These are phyloP conservation scores for Caenorhabditis sp. DNA, from an alignment of 2,888 invertebrate genomes.

Conservation along the genomic window DNA sequence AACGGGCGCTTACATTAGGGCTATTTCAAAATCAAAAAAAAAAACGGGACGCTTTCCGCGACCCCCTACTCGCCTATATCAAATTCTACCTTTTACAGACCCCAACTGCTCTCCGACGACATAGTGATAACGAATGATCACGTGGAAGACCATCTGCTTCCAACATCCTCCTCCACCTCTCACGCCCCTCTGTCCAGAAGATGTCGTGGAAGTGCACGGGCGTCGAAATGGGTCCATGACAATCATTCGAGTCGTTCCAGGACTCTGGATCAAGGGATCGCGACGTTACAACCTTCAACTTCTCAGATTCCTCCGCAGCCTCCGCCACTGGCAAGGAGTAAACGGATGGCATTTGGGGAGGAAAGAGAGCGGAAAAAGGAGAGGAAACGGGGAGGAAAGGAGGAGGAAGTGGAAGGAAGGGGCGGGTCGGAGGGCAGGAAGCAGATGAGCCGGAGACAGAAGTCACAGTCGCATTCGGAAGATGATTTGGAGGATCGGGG, in stretches of 20 bases:
- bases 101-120: slow-evolving; percentile 56
- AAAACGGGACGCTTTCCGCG: too few species aligned
- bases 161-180: slow-evolving; percentile 2
- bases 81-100: slow-evolving; percentile 36
- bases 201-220: slow-evolving; percentile 51
- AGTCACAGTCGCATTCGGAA: neutral
- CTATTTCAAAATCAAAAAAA: too few species aligned
- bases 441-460: neutral
- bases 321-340: slow-evolving; percentile 42
- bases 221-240: slow-evolving; percentile 59
- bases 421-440: too few species aligned
- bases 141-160: slow-evolving; percentile 28
- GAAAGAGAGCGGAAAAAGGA: neutral
- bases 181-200: slow-evolving; percentile 1
- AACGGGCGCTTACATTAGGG: too few species aligned
- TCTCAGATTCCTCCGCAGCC: too few species aligned
- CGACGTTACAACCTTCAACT: too few species aligned
- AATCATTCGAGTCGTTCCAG: slow-evolving; percentile 28
- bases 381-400: neutral
- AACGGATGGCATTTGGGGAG: slow-evolving; percentile 51
- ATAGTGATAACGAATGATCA: slow-evolving; percentile 51
- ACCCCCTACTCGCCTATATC: too few species aligned
- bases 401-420: too few species aligned
- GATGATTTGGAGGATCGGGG: neutral
- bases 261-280: neutral